Conservation (phyloP, 2,888 invertebrate genomes). For the Tridacna crocea region DNA sequence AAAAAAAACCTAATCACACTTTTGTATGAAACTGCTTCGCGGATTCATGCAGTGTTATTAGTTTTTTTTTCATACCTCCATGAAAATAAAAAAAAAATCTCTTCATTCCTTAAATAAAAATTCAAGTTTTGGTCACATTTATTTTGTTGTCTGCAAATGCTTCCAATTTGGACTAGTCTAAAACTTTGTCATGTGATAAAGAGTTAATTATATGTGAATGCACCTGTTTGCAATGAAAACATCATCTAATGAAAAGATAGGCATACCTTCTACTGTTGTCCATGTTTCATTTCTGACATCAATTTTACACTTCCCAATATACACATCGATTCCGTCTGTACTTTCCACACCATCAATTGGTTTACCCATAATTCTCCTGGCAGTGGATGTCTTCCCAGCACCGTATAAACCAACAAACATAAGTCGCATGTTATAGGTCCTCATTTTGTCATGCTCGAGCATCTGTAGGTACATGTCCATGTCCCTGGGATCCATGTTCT, state of each 20-base stretch:
- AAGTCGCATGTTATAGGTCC: slow-evolving; percentile 44
- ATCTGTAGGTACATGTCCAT: slow-evolving; percentile 40
- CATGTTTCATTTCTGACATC: slow-evolving; percentile 30
- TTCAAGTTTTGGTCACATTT: too few species aligned
- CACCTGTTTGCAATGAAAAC: neutral
- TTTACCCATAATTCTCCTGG: slow-evolving; percentile 46
- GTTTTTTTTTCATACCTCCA: too few species aligned
- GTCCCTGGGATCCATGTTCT: slow-evolving; percentile 39
- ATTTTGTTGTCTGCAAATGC: too few species aligned
- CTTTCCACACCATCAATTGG: slow-evolving; percentile 41
- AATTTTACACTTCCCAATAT: slow-evolving; percentile 50
- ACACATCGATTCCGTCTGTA: slow-evolving; percentile 56
- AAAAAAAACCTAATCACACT: too few species aligned
- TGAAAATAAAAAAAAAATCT: too few species aligned
- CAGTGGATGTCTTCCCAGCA: slow-evolving; percentile 48
- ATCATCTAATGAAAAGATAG: neutral
- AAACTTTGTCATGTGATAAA: too few species aligned
- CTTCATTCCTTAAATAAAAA: too few species aligned
- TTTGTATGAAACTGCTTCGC: too few species aligned
- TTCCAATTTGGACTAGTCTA: too few species aligned
- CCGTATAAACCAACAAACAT: slow-evolving; percentile 57
- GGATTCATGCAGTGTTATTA: too few species aligned
- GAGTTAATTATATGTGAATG: neutral
- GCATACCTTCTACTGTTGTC: slow-evolving; percentile 44
- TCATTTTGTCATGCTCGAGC: slow-evolving; percentile 35